phyloP scores from a whole-genome alignment of 2,888 invertebrate species.

The Myopa tessellatipennis region DNA sequence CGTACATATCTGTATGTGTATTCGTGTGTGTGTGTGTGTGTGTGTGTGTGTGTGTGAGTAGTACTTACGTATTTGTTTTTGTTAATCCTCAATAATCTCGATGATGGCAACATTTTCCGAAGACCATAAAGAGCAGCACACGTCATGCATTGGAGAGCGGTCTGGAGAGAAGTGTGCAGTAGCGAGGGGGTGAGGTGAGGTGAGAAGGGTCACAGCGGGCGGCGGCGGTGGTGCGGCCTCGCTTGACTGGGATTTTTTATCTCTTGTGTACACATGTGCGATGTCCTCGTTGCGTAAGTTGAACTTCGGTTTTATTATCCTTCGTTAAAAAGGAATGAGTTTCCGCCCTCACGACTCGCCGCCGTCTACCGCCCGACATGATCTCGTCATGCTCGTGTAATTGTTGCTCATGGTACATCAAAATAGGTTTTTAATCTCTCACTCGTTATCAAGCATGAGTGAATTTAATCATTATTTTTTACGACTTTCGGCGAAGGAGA shows the following conservation, averaged over 20 bases:
- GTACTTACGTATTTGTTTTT: conserved; percentile 18
- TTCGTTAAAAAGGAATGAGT: background rate
- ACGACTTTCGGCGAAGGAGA: conserved; percentile 11
- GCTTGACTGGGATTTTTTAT: background rate
- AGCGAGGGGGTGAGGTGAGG: background rate
- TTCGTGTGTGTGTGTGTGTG: background rate
- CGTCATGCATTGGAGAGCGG: background rate
- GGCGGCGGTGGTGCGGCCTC: background rate
- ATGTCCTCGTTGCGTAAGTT: conserved; percentile 12
- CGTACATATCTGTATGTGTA: background rate
- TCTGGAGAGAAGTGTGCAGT: background rate
- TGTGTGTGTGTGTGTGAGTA: background rate
- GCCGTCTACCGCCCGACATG: background rate
- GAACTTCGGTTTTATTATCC: conserved; percentile 16
- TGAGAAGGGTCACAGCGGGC: background rate
- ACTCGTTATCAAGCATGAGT: conserved; percentile 35
- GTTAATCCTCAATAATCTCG: conserved; percentile 31
- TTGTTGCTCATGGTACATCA: conserved; percentile 7
- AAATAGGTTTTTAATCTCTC: conserved; percentile 34
- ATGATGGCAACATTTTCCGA: conserved; percentile 15
- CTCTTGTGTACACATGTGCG: conserved; percentile 10
- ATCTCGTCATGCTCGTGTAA: background rate
- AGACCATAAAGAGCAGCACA: conserved; percentile 9
- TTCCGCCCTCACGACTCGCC: background rate
- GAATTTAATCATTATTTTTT: conserved; percentile 39